These are phyloP conservation scores for Hipparchia sbordonii DNA, from an alignment of 2,888 invertebrate genomes.

Conservation along the genomic window DNA sequence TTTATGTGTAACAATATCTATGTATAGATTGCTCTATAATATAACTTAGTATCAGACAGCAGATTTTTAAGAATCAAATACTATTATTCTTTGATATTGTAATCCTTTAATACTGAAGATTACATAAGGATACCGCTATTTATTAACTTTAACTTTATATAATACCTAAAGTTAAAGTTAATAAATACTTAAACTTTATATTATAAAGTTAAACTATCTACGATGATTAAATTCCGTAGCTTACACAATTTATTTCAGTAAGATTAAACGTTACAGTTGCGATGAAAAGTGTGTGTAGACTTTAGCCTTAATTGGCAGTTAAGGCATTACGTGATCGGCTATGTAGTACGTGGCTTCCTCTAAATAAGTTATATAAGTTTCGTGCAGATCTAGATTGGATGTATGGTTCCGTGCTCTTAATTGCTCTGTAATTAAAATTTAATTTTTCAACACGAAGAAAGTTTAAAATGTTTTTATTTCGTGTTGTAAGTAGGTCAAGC, in stretches of 20 bases:
- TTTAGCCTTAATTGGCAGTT: constrained; percentile 15
- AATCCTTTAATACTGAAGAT: not conserved
- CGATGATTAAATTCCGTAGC: not conserved
- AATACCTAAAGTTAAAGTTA: too few species aligned
- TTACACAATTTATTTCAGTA: constrained; percentile 4
- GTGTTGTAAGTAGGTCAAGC: constrained; percentile 2
- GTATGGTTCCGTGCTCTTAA: constrained; percentile 26
- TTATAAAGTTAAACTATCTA: not conserved
- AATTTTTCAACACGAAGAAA: constrained; percentile 24
- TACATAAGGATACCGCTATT: too few species aligned
- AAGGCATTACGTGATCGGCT: constrained; percentile 18
- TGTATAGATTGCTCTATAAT: too few species aligned
- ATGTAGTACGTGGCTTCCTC: constrained; percentile 1
- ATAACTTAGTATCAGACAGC: too few species aligned
- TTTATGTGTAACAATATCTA: too few species aligned
- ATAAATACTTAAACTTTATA: not conserved
- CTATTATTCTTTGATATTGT: not conserved
- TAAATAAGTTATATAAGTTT: constrained; percentile 21
- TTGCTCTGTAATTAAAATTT: constrained; percentile 23
- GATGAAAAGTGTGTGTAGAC: constrained; percentile 11
- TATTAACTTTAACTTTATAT: too few species aligned
- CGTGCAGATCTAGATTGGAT: constrained; percentile 24
- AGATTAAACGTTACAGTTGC: constrained; percentile 6
- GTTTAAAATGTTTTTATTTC: constrained; percentile 8
- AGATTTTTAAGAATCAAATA: not conserved